Base-by-base conservation (phyloP, 1,140 invertebrate genomes). In the Geopemphigus sp. region DNA sequence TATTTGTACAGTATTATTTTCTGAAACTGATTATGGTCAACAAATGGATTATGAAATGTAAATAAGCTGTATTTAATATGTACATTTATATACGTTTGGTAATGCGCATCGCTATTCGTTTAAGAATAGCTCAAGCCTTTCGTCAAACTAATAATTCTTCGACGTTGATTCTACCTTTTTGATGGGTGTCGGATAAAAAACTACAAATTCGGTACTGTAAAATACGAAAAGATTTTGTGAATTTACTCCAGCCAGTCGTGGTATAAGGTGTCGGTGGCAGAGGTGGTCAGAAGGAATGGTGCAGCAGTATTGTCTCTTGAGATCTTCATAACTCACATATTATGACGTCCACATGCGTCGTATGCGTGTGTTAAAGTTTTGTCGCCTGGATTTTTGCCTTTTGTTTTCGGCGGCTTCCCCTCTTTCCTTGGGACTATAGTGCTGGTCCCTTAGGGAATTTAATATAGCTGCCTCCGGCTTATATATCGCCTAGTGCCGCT, bases 311-410 rank as follows among this genome's bases (percentile, higher is more conserved):
- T 54, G 68, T 72, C 68, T 72, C 68, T 72, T 24, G 68, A 72
- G 68, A 54, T 72, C 68, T 72, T 72, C 47, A 72, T 72, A 72
- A 72, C 68, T 72, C 68, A 72, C 68, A 72, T 72, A 72, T 72
- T 72, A 72, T 72, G 68, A 72, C 68, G 68, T 72, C 68, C 68
- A 54, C 24, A 54, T 53, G 68, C 15, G 68, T 15, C 22, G 17
- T 54, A 50, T 50, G 39, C 68, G 68, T 54, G 68, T 72, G 68
- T 72, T 72, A 54, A 72, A 72, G 68, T 72, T 72, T 72, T 72
- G 68, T 72, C 68, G 68, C 68, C 47, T 72, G 50, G 47, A 72
- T 72, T 72, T 72, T 72, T 72, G 68, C 47, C 47, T 72, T 72
- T 72, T 70, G 66, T 72, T 72, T 72, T 72, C 47, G 1, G 47